Conservation (phyloP, 2,888 invertebrate genomes). For the Helicoverpa assulta region DNA sequence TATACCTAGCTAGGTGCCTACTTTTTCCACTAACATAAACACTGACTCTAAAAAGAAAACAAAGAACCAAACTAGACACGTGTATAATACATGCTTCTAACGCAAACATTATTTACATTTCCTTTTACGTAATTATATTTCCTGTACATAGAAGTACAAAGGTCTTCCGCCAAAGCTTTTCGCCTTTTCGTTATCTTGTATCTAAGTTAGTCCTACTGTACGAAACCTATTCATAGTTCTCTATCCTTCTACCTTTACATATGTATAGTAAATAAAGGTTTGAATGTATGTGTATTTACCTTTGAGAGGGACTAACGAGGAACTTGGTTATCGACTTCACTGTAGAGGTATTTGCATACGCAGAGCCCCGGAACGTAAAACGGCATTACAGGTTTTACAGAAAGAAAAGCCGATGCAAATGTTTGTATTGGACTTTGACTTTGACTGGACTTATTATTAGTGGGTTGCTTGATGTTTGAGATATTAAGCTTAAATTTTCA, state of each 20-base stretch:
- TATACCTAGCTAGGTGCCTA: too few species aligned
- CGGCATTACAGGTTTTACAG: conserved; percentile 33
- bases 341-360: conserved; percentile 57
- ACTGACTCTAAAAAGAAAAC: too few species aligned
- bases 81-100: conserved; percentile 5
- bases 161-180: conserved; percentile 31
- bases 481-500: neutral
- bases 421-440: conserved; percentile 15
- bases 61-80: neutral
- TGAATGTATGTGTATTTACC: conserved; percentile 42
- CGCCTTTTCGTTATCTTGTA: conserved; percentile 32
- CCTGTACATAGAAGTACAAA: conserved; percentile 26
- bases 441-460: conserved; percentile 2
- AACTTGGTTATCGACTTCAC: conserved; percentile 58
- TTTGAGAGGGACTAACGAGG: conserved; percentile 67
- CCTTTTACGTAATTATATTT: conserved; percentile 35
- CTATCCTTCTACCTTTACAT: conserved; percentile 3
- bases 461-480: conserved; percentile 16
- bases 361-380: conserved; percentile 42
- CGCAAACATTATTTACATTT: conserved; percentile 40
- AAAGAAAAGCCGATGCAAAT: conserved; percentile 42
- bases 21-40: too few species aligned
- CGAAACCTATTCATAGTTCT: conserved; percentile 18
- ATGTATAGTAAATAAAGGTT: conserved; percentile 23
- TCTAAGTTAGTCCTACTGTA: conserved; percentile 38